A percentile compares a stretch with the other conserved stretches of the same genome.
Conservation (phyloP, 2,888 invertebrate genomes). For the Ceraclea dissimilis region DNA sequence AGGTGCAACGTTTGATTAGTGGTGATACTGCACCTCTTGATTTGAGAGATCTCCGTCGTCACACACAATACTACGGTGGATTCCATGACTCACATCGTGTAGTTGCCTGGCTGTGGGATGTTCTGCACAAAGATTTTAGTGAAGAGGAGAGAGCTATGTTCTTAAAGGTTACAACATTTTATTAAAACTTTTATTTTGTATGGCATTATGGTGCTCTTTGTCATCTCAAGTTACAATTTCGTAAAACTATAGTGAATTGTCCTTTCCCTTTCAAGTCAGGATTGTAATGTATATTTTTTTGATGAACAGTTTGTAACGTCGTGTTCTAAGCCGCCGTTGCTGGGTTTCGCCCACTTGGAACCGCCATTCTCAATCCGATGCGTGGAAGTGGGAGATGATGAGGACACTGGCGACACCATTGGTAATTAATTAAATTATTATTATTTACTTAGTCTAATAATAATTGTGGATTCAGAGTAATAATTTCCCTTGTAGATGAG, state of each 20-base stretch:
- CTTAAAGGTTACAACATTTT: conserved; percentile 60
- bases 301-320: conserved; percentile 90
- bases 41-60: conserved; percentile 73
- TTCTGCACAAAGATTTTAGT: conserved; percentile 89
- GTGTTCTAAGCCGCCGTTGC: conserved; percentile 92
- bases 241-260: too few species aligned
- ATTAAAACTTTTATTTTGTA: background rate
- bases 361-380: conserved; percentile 98
- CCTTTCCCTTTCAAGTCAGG: too few species aligned
- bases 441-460: too few species aligned
- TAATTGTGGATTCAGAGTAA: too few species aligned
- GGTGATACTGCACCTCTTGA: conserved; percentile 94
- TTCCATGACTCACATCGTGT: conserved; percentile 98
- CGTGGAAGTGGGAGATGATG: conserved; percentile 98
- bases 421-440: conserved; percentile 39
- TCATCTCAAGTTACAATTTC: too few species aligned
- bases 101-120: conserved; percentile 98
- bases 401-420: conserved; percentile 82
- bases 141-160: conserved; percentile 89
- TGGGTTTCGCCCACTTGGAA: conserved; percentile 93
- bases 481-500: too few species aligned
- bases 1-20: conserved; percentile 89
- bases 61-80: conserved; percentile 98
- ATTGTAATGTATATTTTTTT: too few species aligned
- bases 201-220: background rate